These are phyloP conservation scores for Leuciscus idus DNA, from an alignment of 2,113 vertebrate genomes.

Conservation along the genomic window DNA sequence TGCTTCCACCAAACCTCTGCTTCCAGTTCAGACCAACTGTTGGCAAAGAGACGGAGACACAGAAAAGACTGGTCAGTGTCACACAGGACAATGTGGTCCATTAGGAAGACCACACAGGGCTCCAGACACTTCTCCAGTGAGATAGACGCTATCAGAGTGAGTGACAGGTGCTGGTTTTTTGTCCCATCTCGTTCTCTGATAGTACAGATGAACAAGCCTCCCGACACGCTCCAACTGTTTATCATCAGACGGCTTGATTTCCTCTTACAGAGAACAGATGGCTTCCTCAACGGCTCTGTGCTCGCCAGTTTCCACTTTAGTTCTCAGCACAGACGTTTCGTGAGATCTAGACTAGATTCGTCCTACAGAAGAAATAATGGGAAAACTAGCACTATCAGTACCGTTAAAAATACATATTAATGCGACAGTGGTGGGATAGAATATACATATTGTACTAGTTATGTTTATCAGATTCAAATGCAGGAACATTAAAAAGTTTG, in stretches of 20 bases:
- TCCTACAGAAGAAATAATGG: background rate
- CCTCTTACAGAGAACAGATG: slow-evolving; percentile 42
- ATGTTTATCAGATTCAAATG: too few species aligned
- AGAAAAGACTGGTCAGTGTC: slow-evolving; percentile 27
- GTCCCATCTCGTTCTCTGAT: slow-evolving; percentile 42
- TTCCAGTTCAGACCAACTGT: background rate
- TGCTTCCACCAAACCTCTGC: background rate
- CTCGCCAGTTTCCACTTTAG: background rate
- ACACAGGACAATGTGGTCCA: slow-evolving; percentile 1
- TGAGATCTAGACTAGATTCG: background rate
- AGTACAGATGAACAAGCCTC: slow-evolving; percentile 34
- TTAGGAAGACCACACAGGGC: slow-evolving; percentile 39
- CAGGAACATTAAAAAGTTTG: too few species aligned
- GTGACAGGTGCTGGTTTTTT: slow-evolving; percentile 36
- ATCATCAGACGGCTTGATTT: slow-evolving; percentile 42
- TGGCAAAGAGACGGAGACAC: slow-evolving; percentile 3
- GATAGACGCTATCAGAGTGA: slow-evolving; percentile 46
- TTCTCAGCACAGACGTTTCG: background rate
- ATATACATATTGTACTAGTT: too few species aligned
- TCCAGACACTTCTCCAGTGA: slow-evolving; percentile 44
- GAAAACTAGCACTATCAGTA: background rate
- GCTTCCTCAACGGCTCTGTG: slow-evolving; percentile 13
- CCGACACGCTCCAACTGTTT: slow-evolving; percentile 41
- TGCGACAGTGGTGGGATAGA: background rate
- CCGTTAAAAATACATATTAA: background rate